Evolutionary conservation across 2,113 vertebrate species (phyloP).

Genomic region (Guaruba guarouba): DNA sequence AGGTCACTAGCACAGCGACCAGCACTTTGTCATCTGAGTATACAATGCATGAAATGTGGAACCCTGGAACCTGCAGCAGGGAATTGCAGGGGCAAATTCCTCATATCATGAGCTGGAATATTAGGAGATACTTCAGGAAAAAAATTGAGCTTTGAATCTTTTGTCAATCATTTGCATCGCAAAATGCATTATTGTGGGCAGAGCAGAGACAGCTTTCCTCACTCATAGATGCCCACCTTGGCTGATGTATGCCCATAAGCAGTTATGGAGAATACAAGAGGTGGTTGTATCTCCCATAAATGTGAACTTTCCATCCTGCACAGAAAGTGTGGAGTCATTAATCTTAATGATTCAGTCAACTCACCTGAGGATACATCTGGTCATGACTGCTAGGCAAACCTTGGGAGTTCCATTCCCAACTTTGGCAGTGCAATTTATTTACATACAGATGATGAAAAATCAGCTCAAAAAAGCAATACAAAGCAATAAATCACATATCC

Average conservation of each 20-base stretch:
- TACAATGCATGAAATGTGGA: neutral
- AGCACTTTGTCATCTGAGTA: neutral
- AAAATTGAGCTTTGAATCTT: neutral
- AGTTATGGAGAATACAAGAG: neutral
- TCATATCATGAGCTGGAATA: neutral
- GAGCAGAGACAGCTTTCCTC: neutral
- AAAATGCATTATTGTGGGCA: fast-evolving
- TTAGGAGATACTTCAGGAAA: neutral
- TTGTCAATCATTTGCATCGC: neutral
- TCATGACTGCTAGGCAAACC: neutral
- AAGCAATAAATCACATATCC: neutral
- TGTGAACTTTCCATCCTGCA: neutral
- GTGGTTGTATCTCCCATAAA: neutral
- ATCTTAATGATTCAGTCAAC: neutral
- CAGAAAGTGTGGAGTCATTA: neutral
- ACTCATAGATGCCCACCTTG: neutral
- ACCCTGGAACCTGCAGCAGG: neutral
- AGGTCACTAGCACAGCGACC: neutral
- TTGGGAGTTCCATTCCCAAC: neutral
- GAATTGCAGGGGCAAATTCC: neutral
- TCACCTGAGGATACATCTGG: neutral
- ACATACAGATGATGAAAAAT: constrained; percentile 13
- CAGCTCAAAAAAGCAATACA: neutral
- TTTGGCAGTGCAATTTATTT: neutral
- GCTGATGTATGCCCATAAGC: neutral